Conservation (phyloP, 1,140 invertebrate species). For the Drosophila suzukii region DNA sequence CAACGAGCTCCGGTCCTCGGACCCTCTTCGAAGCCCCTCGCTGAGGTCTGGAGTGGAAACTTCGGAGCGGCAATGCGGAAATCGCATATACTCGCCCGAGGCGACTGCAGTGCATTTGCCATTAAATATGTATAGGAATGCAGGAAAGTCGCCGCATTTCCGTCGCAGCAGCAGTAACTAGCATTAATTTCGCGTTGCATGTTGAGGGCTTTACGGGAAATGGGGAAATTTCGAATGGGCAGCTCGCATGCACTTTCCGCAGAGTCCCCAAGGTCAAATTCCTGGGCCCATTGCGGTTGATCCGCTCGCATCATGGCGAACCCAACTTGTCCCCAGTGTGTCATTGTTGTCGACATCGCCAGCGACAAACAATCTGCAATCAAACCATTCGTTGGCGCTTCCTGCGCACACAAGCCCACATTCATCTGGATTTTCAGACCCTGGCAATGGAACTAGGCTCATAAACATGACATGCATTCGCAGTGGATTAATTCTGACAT, state of each 20-base stretch:
- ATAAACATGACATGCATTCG: constrained; percentile 78
- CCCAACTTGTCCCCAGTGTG: constrained; percentile 55
- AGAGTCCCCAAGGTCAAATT: constrained; percentile 56
- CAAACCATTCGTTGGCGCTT: constrained; percentile 66
- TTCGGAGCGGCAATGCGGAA: constrained; percentile 54
- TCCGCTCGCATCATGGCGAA: constrained; percentile 27
- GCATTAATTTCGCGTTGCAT: constrained; percentile 57
- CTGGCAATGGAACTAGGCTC: constrained; percentile 53
- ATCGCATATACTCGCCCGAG: constrained; percentile 47
- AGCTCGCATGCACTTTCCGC: constrained; percentile 23
- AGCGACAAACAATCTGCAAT: constrained; percentile 80
- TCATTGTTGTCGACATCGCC: constrained; percentile 76
- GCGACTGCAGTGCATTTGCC: constrained; percentile 49
- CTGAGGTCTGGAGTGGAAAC: constrained; percentile 16
- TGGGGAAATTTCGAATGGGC: constrained; percentile 1
- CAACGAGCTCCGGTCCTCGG: constrained; percentile 28
- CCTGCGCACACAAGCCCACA: constrained; percentile 21
- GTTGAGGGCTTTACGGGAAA: constrained; percentile 19
- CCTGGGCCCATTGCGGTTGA: constrained; percentile 33
- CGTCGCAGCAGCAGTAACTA: constrained; percentile 47
- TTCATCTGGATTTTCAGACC: neutral
- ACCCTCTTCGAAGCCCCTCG: neutral
- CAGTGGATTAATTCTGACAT: constrained; percentile 78
- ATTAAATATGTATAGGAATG: constrained; percentile 71
- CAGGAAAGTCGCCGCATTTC: constrained; percentile 66